These are phyloP conservation scores for Bathynomus jamesi DNA, from an alignment of 1,140 invertebrate genomes.

Conservation along the genomic window DNA sequence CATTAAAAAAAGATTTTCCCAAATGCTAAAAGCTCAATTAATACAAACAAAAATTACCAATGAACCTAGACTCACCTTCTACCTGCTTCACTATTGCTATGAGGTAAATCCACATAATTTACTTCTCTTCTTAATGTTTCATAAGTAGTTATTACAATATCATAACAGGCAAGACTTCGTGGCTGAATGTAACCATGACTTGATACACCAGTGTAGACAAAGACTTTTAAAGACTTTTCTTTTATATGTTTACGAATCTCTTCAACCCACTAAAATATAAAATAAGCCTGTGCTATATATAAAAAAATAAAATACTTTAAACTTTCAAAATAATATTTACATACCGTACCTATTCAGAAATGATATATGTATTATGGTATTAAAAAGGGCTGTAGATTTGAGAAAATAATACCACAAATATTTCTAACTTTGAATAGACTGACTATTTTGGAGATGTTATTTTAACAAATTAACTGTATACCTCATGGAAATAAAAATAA, in stretches of 20 bases:
- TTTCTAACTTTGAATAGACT: too few relatives aligned
- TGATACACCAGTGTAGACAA: constrained; percentile 44
- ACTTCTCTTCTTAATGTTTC: constrained; percentile 55
- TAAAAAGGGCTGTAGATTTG: too few relatives aligned
- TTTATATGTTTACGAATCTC: constrained; percentile 61
- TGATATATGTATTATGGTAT: background rate
- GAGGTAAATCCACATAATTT: constrained; percentile 51
- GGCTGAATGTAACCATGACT: constrained; percentile 58
- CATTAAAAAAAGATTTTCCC: too few relatives aligned
- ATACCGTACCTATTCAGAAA: background rate
- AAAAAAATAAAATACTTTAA: background rate
- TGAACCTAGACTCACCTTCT: constrained; percentile 37
- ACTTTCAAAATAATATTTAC: background rate
- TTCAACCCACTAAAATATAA: constrained; percentile 57
- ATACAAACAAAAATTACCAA: too few relatives aligned
- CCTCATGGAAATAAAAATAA: background rate
- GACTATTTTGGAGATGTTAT: too few relatives aligned
- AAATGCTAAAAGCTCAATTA: too few relatives aligned
- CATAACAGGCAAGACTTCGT: constrained; percentile 54
- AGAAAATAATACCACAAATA: too few relatives aligned
- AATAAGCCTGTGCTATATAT: background rate
- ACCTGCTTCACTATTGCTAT: constrained; percentile 45
- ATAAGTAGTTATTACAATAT: constrained; percentile 68
- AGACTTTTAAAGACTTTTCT: constrained; percentile 45
- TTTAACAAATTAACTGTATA: background rate